Evolutionary conservation across 2,888 invertebrate species (phyloP), one percentile per base, ranked within the genome.

Genomic region (Acanthosepion lycidas): DNA sequence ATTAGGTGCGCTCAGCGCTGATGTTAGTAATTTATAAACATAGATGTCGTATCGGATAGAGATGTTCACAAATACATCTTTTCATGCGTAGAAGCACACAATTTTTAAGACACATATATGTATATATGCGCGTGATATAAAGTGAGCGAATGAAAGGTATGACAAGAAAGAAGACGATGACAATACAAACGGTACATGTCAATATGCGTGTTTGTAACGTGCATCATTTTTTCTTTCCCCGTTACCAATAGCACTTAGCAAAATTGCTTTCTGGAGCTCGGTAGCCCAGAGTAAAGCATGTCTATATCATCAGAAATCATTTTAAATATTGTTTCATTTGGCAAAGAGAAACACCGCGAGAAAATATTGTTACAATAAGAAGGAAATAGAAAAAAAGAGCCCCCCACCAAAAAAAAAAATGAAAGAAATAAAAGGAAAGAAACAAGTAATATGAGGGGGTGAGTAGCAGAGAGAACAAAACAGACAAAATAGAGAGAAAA

Each of bases 311-410:
- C 78, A 78, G 78, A 33, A 78, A 78, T 78, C 78, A 78, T 78
- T 78, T 78, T 78, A 78, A 33, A 78, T 78, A n/a, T n/a, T 78
- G 78, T 78, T 78, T 78, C n/a, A 78, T 78, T 78, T 78, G 78
- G 15, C n/a, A n/a, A 12, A 78, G 78, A 78, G n/a, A 78, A 33
- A 78, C n/a, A 78, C 78, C 12, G 78, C 33, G 18, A 78, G n/a
- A 78, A n/a, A 78, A 78, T 78, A 78, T 78, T 33, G 78, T 78
- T 78, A 15, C 18, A 33, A 78, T 78, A 78, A 78, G 78, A 78
- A 78, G 78, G 78, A 78, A 78, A 12, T 78, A 9, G 15, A n/a
- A 0, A 78, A 78, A 33, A 33, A n/a, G n/a, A 78, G 12, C 15
- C n/a, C n/a, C n/a, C n/a, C n/a, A n/a, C n/a, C 9, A 2, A n/a